phyloP scores from a whole-genome alignment of 2,797 vertebrate species.

The Crenichthys baileyi region DNA sequence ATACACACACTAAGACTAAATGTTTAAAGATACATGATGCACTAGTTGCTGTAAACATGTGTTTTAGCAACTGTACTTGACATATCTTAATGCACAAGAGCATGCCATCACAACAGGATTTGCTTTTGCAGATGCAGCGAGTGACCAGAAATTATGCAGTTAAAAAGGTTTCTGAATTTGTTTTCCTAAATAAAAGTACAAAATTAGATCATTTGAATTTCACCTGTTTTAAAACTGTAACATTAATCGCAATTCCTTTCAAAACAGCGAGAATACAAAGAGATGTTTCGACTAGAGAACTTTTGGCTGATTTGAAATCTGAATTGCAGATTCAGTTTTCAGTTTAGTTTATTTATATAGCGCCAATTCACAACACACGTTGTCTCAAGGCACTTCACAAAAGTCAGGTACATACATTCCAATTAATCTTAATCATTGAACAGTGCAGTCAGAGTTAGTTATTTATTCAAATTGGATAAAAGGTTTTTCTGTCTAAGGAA shows the following conservation, averaged over 20 bases:
- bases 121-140: neutral
- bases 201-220: neutral
- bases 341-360: too few species aligned
- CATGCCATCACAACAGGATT: neutral
- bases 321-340: too few species aligned
- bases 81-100: neutral
- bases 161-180: neutral
- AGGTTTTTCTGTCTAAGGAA: too few species aligned
- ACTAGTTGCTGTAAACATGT: neutral
- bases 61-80: neutral
- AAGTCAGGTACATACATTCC: too few species aligned
- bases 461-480: too few species aligned
- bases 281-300: neutral
- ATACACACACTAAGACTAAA: neutral
- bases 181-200: neutral
- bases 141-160: neutral
- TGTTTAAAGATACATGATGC: slow-evolving; percentile 1
- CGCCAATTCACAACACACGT: too few species aligned
- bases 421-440: too few species aligned
- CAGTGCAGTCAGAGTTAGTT: too few species aligned
- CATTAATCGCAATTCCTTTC: neutral
- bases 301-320: neutral
- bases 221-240: neutral
- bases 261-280: neutral
- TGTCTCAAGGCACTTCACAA: too few species aligned